Evolutionary conservation across 92 coral and sea anemone genomes (phyloP).

Genomic region (Siderastrea siderea): DNA sequence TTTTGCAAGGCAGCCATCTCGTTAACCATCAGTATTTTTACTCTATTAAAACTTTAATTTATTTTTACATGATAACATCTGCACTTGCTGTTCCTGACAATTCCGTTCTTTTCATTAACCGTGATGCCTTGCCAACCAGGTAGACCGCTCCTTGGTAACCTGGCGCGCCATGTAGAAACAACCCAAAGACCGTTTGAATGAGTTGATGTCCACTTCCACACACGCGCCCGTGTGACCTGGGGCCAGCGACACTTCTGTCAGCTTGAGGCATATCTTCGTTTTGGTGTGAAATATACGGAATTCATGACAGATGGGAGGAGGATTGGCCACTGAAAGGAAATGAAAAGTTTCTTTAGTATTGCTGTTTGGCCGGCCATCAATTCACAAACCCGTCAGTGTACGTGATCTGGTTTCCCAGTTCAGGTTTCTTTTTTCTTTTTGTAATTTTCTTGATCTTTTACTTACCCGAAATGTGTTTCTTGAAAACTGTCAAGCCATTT

Average conservation of each 20-base stretch:
- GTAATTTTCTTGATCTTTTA: not conserved
- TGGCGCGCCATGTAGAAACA: slow-evolving; percentile 26
- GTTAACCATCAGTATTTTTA: too few species aligned
- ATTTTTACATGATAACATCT: too few species aligned
- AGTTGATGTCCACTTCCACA: slow-evolving; percentile 31
- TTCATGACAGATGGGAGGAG: slow-evolving; percentile 23
- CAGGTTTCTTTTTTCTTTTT: too few species aligned
- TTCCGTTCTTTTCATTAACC: too few species aligned
- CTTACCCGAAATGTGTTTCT: slow-evolving; percentile 68
- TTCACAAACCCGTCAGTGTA: not conserved
- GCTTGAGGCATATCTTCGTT: slow-evolving; percentile 8
- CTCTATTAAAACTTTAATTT: too few species aligned
- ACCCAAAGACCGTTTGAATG: slow-evolving; percentile 15
- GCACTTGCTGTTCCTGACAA: too few species aligned
- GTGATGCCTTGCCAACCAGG: not conserved
- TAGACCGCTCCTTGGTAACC: not conserved
- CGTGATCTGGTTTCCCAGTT: not conserved
- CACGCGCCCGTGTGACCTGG: slow-evolving; percentile 49
- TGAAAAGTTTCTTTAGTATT: not conserved
- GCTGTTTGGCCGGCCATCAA: not conserved
- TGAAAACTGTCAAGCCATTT: slow-evolving; percentile 43
- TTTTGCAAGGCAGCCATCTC: too few species aligned
- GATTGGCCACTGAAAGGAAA: slow-evolving; percentile 10
- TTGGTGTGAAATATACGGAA: not conserved
- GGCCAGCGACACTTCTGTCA: slow-evolving; percentile 41